Percentiles rank a stretch among this genome's conserved stretches.
These are phyloP conservation scores for Poeciliopsis gracilis DNA, from an alignment of 2,797 vertebrate species.

Conservation along the genomic window DNA sequence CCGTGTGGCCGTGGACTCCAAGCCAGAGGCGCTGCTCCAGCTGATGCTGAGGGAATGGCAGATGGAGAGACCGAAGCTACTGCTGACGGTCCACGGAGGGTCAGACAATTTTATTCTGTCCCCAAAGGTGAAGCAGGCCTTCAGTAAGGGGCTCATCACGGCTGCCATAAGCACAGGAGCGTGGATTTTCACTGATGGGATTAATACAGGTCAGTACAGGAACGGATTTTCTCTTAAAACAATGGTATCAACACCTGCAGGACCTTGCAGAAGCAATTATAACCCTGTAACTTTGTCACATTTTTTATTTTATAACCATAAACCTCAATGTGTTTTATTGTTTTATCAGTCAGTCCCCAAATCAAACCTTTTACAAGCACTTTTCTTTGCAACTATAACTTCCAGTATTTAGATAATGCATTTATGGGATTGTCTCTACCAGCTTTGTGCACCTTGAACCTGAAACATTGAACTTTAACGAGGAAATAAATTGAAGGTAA, in stretches of 20 bases:
- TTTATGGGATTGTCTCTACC: background rate
- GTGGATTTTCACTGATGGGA: slow-evolving; percentile 96
- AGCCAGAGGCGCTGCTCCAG: slow-evolving; percentile 85
- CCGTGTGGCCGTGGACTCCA: slow-evolving; percentile 90
- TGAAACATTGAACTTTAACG: no score
- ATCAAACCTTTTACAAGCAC: background rate
- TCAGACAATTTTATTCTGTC: slow-evolving; percentile 90
- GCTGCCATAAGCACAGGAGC: slow-evolving; percentile 93
- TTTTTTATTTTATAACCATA: background rate
- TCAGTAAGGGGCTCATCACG: slow-evolving; percentile 91
- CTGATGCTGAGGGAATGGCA: slow-evolving; percentile 96
- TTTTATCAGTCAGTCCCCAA: background rate
- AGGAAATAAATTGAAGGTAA: background rate
- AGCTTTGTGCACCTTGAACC: background rate
- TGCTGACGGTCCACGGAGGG: slow-evolving; percentile 93
- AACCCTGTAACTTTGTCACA: background rate
- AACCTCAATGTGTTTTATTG: background rate
- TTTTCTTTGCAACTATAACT: background rate
- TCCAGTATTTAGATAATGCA: background rate
- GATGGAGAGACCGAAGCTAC: slow-evolving; percentile 93
- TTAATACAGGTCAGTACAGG: slow-evolving; percentile 85
- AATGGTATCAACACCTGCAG: background rate
- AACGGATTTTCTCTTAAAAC: background rate
- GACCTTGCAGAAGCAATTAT: background rate
- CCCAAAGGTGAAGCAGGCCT: slow-evolving; percentile 87